Evolutionary conservation across 2,888 invertebrate genomes (phyloP), one percentile per base, ranked within the genome.

Genomic region (Siphlonurus alternatus): DNA sequence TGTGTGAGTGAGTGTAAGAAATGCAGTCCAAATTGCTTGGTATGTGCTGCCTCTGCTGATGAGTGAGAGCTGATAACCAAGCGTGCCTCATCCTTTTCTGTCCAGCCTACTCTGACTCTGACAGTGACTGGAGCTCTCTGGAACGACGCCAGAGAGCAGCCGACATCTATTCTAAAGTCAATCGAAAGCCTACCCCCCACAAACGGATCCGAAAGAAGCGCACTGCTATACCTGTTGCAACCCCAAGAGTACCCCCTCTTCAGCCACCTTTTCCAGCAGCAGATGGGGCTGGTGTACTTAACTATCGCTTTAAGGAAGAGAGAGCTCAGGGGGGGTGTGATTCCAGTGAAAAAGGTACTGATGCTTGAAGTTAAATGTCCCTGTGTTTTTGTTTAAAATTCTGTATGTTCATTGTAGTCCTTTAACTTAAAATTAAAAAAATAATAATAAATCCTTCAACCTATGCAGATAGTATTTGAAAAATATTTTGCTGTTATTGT

Each of bases 81-180:
- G 15, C n/a, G 15, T 38, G 38, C 38, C 38, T 15, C 38, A 5
- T 38, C 38, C 24, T 56, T 61, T 66, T 66, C 66, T 60, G 73
- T 74, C 25, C 75, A 86, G 88, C 87, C 65, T 89, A 89, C 76
- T 90, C 90, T 65, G 93, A 94, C 76, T 92, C 93, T 3, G 93
- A 94, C 76, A 92, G 91, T 70, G 93, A 93, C 69, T 89, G 87
- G 74, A 89, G 89, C 70, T 88, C 89, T 67, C 76, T 83, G 69
- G 78, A 81, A 66, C 74, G 79, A 65, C 78, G 83, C 67, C 83
- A 84, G 68, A 78, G 82, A 66, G 80, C 81, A 23, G 80, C 80
- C 69, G 84, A 83, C 69, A 79, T 80, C 25, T 79, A 82, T 71
- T 80, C 81, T 63, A 85, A 86, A 75, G 83, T 83, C 67, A 86